These are phyloP conservation scores for Megamerina dolium DNA, from an alignment of 2,888 invertebrate genomes.

Conservation along the genomic window DNA sequence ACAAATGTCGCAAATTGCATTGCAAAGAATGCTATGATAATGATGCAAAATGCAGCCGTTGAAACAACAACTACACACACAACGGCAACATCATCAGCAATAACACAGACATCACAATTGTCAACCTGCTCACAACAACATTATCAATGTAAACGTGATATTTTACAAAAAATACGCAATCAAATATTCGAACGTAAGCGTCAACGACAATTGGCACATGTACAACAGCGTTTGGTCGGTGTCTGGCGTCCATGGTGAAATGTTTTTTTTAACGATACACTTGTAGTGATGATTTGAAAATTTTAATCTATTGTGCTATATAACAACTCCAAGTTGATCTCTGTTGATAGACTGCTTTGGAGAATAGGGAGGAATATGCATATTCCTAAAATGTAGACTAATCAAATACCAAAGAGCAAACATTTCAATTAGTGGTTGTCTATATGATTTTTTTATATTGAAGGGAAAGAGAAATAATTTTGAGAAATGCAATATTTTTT, in stretches of 20 bases:
- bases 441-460: too few relatives aligned
- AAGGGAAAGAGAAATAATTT: too few relatives aligned
- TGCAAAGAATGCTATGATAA: constrained; percentile 4
- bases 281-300: too few relatives aligned
- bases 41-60: neutral
- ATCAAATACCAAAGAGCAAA: too few relatives aligned
- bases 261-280: too few relatives aligned
- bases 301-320: too few relatives aligned
- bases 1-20: constrained; percentile 8
- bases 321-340: too few relatives aligned
- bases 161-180: constrained; percentile 41
- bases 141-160: constrained; percentile 31
- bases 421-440: too few relatives aligned
- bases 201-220: constrained; percentile 33
- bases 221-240: constrained; percentile 18
- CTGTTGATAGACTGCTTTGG: too few relatives aligned
- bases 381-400: too few relatives aligned
- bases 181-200: constrained; percentile 45
- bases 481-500: too few relatives aligned
- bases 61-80: neutral
- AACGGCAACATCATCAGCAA: constrained; percentile 8
- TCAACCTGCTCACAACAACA: constrained; percentile 2
- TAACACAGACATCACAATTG: constrained; percentile 10
- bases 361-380: too few relatives aligned
- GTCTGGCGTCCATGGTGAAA: constrained; percentile 45